Evolutionary conservation across 2,888 invertebrate genomes (phyloP), one percentile per base, ranked within the genome.

Genomic region (Diogma glabrata): DNA sequence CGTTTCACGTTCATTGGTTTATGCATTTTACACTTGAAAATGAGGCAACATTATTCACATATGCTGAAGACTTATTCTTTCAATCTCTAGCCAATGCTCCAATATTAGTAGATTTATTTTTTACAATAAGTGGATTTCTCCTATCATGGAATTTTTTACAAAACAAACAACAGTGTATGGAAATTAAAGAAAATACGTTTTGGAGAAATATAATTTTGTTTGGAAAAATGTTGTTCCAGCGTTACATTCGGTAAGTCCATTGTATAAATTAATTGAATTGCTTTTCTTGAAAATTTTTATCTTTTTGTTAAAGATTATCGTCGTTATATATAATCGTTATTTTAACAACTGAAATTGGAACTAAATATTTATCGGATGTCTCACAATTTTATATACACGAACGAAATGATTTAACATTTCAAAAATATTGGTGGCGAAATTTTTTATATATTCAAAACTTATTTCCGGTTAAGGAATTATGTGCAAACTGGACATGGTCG

Each of bases 401-500:
- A 46, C 64, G 67, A 12, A 65, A 67, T 51, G 70, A 70, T 49
- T 62, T 66, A 54, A 64, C 62, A 51, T 70, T 70, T 53, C 60
- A 64, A 16, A 60, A 60, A 20, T 63, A 67, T 50, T 69, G 70
- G 70, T 70, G 70, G 70, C 61, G 69, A 20, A 70, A 70, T 60
- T 51, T 70, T 0, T 51, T 70, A 14, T 68, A 70, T 52, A 65
- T 70, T 19, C 70, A 70, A 53, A 70, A 69, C 56, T 56, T 70
- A 0, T 70, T 64, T 51, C 59, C 63, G 47, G 66, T 66, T 53
- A 60, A 63, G 16, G 64, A 69, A 6, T 63, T 71, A 60, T 72
- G 72, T 50, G 62, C 68, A 50, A 70, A 67, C 23, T 72, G 72
- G 72, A 68, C 69, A 16, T 72, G 71, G 70, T 70, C 70, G 1